Evolutionary conservation across 2,888 invertebrate genomes (phyloP), one percentile per base, ranked within the genome.

Genomic region (Eupelmus urozonus): DNA sequence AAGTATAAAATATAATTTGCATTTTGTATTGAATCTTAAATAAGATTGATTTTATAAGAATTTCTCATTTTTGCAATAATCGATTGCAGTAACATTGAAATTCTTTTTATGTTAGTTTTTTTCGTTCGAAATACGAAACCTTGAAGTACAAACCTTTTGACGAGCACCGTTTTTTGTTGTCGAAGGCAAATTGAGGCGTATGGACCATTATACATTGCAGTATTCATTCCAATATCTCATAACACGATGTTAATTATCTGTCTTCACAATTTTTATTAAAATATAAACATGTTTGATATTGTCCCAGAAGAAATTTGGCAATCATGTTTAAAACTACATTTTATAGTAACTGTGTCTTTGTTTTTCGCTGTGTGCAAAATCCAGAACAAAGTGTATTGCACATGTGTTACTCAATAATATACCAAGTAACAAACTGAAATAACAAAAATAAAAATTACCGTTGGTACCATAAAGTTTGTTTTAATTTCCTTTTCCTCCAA

Each of bases 201-300:
- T 76, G 82, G 82, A 83, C 84, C 85, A 82, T 84, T 82, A 82
- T 81, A 82, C 83, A 84, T 82, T 84, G 84, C 87, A 87, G 86
- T 87, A 87, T 87, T 87, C 87, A 87, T 87, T 87, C 87, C 87
- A 87, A 80, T 82, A 76, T 69, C 66, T 71, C 34, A 42, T 71
- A 66, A 63, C 59, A 76, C n/a, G n/a, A n/a, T 71, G 66, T 76
- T 74, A 69, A n/a, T 65, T 74, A 59, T 70, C 34, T 42, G 73
- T 74, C 62, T 60, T 79, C 53, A 62, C 40, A 55, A 51, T 70
- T 74, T 74, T 78, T 74, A 74, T 70, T 67, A 51, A 42, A 40
- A 34, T 25, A 62, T 53, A 20, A 66, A 60, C n/a, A 66, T n/a
- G n/a, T 66, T 73, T 73, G 53, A 67, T 78, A 76, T 59, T 60